Evolutionary conservation across 1,140 invertebrate genomes (phyloP).

Genomic region (Araneus ventricosus): DNA sequence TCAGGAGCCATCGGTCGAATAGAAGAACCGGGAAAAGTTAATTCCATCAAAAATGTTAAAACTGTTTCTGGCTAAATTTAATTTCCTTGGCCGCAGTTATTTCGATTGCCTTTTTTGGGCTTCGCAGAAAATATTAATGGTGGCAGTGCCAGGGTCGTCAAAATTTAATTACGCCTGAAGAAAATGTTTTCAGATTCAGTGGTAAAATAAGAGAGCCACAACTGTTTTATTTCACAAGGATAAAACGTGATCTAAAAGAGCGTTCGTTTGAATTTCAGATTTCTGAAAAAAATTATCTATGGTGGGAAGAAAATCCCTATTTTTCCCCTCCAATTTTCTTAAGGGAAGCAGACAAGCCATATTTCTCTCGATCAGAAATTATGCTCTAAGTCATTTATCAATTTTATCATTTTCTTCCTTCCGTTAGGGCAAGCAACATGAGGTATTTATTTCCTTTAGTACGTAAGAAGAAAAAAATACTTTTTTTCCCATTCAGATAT

Average conservation of each 20-base stretch:
- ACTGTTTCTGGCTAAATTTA: constrained; percentile 44
- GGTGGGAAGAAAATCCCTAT: background rate
- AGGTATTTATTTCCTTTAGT: background rate
- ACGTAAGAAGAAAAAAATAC: no score
- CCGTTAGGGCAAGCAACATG: background rate
- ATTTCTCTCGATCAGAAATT: background rate
- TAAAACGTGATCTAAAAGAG: constrained; percentile 8
- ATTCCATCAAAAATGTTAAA: constrained; percentile 39
- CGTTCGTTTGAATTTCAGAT: constrained; percentile 55
- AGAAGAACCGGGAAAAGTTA: background rate
- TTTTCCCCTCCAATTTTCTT: background rate
- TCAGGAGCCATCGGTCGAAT: background rate
- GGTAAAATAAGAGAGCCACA: constrained; percentile 27
- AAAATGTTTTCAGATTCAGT: background rate
- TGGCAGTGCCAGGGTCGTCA: background rate
- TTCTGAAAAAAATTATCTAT: constrained; percentile 23
- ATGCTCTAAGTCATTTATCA: constrained; percentile 9
- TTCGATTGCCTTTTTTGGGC: constrained; percentile 37
- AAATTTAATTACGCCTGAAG: constrained; percentile 36
- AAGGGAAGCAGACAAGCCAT: background rate
- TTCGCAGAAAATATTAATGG: constrained; percentile 22
- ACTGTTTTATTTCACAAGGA: constrained; percentile 44
- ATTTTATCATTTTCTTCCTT: background rate
- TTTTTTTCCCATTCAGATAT: no score
- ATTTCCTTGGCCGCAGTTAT: background rate